Base-by-base conservation (phyloP, 1,140 invertebrate species). In the Chlorops oryzae region DNA sequence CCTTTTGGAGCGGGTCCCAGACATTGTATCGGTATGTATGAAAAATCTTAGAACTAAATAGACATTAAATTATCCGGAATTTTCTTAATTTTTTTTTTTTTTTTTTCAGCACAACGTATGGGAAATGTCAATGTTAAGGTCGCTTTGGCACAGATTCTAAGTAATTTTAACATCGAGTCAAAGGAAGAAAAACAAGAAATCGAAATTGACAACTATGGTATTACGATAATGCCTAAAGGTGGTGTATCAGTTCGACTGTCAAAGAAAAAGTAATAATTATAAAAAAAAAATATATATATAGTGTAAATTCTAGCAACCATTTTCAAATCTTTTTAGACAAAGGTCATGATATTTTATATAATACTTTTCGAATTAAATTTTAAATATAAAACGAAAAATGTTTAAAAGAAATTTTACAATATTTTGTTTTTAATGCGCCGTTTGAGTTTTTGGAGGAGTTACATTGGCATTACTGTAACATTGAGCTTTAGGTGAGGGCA, bases 1-100 rank as follows among this genome's bases (percentile, higher is more conserved):
- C 82, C 82, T 20, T 85, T 86, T 69, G 82, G 80, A 22, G 79
- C 78, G 50, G 84, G 82, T 12, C 77, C 79, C 6, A 66, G 81
- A 48, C 80, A 81, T 56, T 84, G 82, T 60, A 81, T 84, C 44
- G 76, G 76, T 75, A 63, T 61, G 37, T 35, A 32, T 7, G 20
- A 5, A 12, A 18, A 21, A 40, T 20, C 9, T 17, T 12, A 39
- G 7, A 39, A 6, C 18, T 18, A 17, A 2, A 20, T 15, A 40
- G 17, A 40, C 5, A 24, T 48, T 7, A 20, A 22, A 37, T 17
- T n/a, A 25, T 38, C 15, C 41, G n/a, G 9, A 18, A 39, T 27
- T 25, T 45, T 32, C 4, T 20, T 18, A 28, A 28, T 32, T 34
- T 46, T 37, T n/a, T 43, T 43, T 43, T 27, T 18, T 17, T n/a